Conservation (phyloP, 1,140 invertebrate genomes). For the Asobara japonica region DNA sequence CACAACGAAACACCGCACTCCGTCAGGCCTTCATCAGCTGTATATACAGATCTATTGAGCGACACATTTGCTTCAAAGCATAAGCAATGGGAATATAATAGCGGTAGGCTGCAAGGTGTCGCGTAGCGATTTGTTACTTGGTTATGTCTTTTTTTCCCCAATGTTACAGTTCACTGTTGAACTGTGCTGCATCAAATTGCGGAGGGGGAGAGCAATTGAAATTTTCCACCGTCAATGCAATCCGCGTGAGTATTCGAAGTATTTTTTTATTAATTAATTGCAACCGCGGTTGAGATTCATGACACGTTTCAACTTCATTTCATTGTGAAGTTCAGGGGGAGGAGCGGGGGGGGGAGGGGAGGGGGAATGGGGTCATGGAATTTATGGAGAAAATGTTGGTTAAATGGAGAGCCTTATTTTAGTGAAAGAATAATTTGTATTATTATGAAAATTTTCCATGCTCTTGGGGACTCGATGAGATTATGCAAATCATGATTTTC, state of each 20-base stretch:
- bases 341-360: not conserved
- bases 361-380: not conserved
- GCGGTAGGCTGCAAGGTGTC: not conserved
- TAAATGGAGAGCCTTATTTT: not conserved
- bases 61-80: not conserved
- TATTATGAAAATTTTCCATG: not conserved
- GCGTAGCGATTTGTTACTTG: not conserved
- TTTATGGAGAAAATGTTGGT: too few relatives aligned
- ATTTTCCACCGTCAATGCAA: not conserved
- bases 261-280: too few relatives aligned
- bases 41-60: conserved; percentile 13
- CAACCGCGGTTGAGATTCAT: not conserved
- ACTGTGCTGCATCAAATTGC: not conserved
- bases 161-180: not conserved
- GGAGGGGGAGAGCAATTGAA: not conserved
- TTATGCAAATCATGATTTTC: not conserved
- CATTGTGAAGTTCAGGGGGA: not conserved
- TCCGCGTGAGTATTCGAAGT: too few relatives aligned
- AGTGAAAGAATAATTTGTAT: not conserved
- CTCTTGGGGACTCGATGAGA: too few relatives aligned
- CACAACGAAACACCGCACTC: conserved; percentile 14
- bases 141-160: not conserved
- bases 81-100: conserved; percentile 7
- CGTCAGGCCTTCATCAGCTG: conserved; percentile 8
- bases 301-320: not conserved